Base-by-base conservation (phyloP, 2,113 vertebrate species). In the Charina bottae region DNA sequence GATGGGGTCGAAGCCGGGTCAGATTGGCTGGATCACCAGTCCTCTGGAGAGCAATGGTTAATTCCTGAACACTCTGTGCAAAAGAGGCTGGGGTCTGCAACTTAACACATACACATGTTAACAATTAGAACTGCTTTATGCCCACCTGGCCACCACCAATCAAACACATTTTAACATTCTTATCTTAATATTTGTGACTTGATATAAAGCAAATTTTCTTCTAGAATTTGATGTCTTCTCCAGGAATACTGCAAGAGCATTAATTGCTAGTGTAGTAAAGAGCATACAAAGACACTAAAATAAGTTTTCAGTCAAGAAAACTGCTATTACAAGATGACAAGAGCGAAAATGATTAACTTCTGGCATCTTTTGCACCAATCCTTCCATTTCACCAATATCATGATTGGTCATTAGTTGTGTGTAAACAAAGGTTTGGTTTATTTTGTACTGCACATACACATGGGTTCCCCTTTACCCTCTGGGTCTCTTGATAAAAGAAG, bases 1-100 rank as follows among this genome's bases (percentile, higher is more conserved):
- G 97, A 95, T 99, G 99, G 89, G 99, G 99, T 95, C 99, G 97
- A 93, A 99, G 98, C 86, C 98, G 98, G 96, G 99, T 99, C 95
- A 99, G 98, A 96, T 99, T 99, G 53, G 99, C 99, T 87, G 99
- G 99, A 94, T 99, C 99, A 95, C 99, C 99, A 88, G 99, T 99
- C 93, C 99, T 98, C 97, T 99, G 99, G 89, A 99, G 98, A 89
- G 99, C 99, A 96, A 99, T 99, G 33, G 99, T 99, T 97, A 99
- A 96, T 96, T 99, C 99, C 97, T 99, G 99, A 93, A 99, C 99
- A 94, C 99, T 99, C 97, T 99, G 99, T 93, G 99, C 99, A 98
- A 99, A 99, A 0, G 99, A 99, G 62, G 99, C 99, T 83, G 99
- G 99, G 88, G 99, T 99, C 98, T 99, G 99, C 97, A 99, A 98